Base-by-base conservation (phyloP, 2,888 invertebrate species). In the Ditula angustiorana region DNA sequence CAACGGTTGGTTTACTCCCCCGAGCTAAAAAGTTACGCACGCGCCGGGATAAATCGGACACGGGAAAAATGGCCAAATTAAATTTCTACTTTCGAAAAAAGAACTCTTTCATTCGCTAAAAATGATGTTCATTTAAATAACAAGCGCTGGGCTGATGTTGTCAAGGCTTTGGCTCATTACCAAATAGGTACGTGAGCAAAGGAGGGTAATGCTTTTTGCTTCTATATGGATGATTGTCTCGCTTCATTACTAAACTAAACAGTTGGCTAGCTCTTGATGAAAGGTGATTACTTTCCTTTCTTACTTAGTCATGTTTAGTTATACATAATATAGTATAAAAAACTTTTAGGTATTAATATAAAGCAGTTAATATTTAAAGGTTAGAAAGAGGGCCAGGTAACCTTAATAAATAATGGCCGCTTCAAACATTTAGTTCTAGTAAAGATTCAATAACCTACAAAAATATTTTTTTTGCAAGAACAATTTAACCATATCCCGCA, bases 21-120 rank as follows among this genome's bases (percentile, higher is more conserved):
- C 81, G 81, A 86, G 81, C 78, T 80, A 81, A 82, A 85, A 87
- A 85, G 85, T 85, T 84, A 82, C 82, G 77, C 72, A 78, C 77
- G 74, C 67, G 75, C 72, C 73, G 74, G 74, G 76, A 70, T 71
- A 73, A 76, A 74, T 74, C 76, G 76, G 78, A 80, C 80, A 80
- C 74, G 73, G 53, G 49, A 53, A 80, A 81, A 82, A 80, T 74
- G 75, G 72, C 71, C 73, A 76, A 76, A 81, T 84, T 85, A 77
- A 78, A 81, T 82, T 83, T 74, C 23, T 58, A 58, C 44, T 35
- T 53, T 46, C n/a, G 26, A 26, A 53, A 64, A 50, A 28, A 26
- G 49, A 37, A 56, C 28, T 28, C 37, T 46, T 64, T 53, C 16
- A n/a, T 35, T 52, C 13, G 24, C 19, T 23, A 30, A 33, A 33